Evolutionary conservation across 2,113 vertebrate genomes (phyloP), one percentile per base, ranked within the genome.

Genomic region (Nesoenas mayeri): DNA sequence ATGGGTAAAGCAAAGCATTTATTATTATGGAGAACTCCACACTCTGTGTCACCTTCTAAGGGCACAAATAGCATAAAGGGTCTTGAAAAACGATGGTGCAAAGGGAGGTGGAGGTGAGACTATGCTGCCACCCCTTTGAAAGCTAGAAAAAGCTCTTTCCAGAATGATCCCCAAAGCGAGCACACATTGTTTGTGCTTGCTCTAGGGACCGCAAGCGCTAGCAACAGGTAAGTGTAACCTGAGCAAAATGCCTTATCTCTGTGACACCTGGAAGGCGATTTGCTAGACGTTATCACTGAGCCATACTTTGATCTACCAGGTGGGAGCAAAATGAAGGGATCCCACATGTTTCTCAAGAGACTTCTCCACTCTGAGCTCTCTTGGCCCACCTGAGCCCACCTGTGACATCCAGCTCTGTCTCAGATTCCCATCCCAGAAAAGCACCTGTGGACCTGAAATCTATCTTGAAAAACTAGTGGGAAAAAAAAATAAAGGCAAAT

Each of bases 301-400:
- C 38, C 24, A 6, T 15, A 58, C 91, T 95, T 94, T 95, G 92
- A 96, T 91, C 95, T 84, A 82, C 57, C 93, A 86, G 77, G 47
- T 91, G 88, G 86, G n/a, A 92, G 77, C 19, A 61, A 81, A 91
- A 53, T 14, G 36, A 92, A 89, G 62, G 12, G 69, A 86, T 84
- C 95, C 70, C 80, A 47, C n/a, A 11, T 36, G 44, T 85, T 90
- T 88, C 85, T 79, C 61, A 50, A n/a, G 38, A 81, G 56, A 44
- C 15, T 83, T 74, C 72, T 40, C 64, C 64, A 22, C 40, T 51
- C 53, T 0, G 3, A 84, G 79, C 32, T 72, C 32, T 88, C 60
- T 53, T 42, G 28, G 42, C 56, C 67, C 72, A 57, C 42, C 56
- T 8, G 16, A 96, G 38, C 64, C 79, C 44, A 36, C 67, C 64